Conservation (phyloP, 2,888 invertebrate species). For the Andrena praecox region DNA sequence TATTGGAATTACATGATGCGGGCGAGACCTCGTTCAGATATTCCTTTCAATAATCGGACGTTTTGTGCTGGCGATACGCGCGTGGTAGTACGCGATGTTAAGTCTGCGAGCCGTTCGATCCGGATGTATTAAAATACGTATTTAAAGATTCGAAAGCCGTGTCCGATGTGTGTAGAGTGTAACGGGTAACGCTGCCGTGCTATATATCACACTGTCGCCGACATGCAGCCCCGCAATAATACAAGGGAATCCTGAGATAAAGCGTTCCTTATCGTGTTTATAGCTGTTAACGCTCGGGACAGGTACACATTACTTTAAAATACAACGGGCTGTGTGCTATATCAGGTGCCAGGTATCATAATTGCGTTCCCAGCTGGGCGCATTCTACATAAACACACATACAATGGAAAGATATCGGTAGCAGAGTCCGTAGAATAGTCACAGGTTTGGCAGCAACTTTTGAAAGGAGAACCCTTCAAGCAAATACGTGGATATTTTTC, state of each 20-base stretch:
- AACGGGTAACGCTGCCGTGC: not conserved
- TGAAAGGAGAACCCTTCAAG: no score
- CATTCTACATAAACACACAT: no score
- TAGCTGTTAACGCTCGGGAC: slow-evolving; percentile 9
- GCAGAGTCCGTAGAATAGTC: no score
- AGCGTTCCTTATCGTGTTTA: slow-evolving; percentile 12
- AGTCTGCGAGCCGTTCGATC: slow-evolving; percentile 19
- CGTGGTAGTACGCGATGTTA: slow-evolving; percentile 5
- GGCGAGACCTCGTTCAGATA: slow-evolving; percentile 38
- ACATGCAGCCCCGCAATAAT: slow-evolving; percentile 34
- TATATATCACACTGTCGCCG: slow-evolving; percentile 34
- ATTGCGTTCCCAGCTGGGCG: no score
- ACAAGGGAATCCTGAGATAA: slow-evolving; percentile 6
- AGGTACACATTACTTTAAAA: not conserved
- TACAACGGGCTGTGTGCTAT: not conserved
- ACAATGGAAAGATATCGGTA: no score
- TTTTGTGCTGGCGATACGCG: slow-evolving; percentile 3
- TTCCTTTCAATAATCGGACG: slow-evolving; percentile 46
- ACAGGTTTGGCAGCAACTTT: no score
- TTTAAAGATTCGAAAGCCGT: slow-evolving; percentile 38
- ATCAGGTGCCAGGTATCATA: not conserved
- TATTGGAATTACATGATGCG: slow-evolving; percentile 52
- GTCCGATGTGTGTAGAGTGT: slow-evolving; percentile 21
- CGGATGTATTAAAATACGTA: slow-evolving; percentile 28
- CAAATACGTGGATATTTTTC: no score